Base-by-base conservation (phyloP, 2,797 vertebrate genomes). In the Periparus ater region DNA sequence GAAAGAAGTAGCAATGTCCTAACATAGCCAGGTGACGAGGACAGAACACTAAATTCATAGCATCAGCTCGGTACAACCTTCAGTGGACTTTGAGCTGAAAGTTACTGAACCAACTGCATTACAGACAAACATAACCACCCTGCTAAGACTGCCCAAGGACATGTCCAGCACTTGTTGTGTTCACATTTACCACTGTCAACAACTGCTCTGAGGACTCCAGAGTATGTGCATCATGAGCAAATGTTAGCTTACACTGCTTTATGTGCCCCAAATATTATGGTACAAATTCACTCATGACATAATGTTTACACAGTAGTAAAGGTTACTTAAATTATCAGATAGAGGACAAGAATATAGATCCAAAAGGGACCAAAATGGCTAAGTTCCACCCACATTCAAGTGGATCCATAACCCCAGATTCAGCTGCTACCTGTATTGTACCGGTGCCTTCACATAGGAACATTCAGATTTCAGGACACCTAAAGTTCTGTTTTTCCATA, bases 131-230 rank as follows among this genome's bases (percentile, higher is more conserved):
- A 53, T 71, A 96, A 89, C 51, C 58, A 75, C 71, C 40, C 40
- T 63, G 63, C 87, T 95, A 92, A 97, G 88, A 85, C 10, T 60
- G 85, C 80, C 82, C 76, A 85, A 91, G 96, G 87, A 90, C 93
- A 66, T 9, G 47, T 73, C 89, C 77, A 44, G 47, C 36, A 83
- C 26, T 11, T 25, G 30, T 16, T 63, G n/a, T 47, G 51, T 74
- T 89, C 55, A 40, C 27, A 45, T 65, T 79, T 80, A 60, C 65
- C 26, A 60, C 50, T 72, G 66, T 75, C n/a, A 76, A 29, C 18
- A 30, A 20, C 60, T 89, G 44, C 55, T 87, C 21, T 27, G 34
- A 60, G 67, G 55, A 60, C 54, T 67, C 26, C 8, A 54, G 42
- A 63, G 30, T 4, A 11, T 29, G 53, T 63, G 16, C 7, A 3